These are phyloP conservation scores for Neomonachus schauinslandi DNA, from an alignment of 2,113 vertebrate genomes.

Conservation along the genomic window DNA sequence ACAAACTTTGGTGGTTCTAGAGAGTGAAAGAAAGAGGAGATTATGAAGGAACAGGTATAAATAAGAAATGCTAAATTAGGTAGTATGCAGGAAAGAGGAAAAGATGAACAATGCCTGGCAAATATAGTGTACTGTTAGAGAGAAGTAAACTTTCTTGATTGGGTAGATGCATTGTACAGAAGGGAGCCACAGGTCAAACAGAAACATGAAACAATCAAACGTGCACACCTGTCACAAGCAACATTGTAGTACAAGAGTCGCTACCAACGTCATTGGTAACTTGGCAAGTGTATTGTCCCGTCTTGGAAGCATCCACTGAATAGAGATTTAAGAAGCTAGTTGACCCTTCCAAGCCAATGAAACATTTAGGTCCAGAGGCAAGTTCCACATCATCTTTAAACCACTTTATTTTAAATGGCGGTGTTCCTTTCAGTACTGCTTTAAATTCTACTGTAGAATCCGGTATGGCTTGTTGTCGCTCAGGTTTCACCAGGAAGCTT, in stretches of 20 bases:
- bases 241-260: constrained; percentile 92
- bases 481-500: constrained; percentile 93
- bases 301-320: constrained; percentile 92
- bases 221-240: constrained; percentile 94
- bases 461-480: constrained; percentile 92
- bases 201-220: constrained; percentile 69
- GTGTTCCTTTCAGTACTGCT: constrained; percentile 94
- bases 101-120: neutral
- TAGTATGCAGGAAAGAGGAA: constrained; percentile 20
- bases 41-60: constrained; percentile 23
- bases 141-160: neutral
- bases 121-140: constrained; percentile 8
- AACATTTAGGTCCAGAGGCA: constrained; percentile 93
- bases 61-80: constrained; percentile 35
- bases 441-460: constrained; percentile 95
- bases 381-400: constrained; percentile 96
- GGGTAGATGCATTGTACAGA: constrained; percentile 41
- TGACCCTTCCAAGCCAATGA: constrained; percentile 93
- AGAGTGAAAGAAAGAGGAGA: constrained; percentile 86
- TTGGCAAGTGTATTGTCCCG: constrained; percentile 95
- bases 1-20: constrained; percentile 97
- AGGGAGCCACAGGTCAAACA: constrained; percentile 60
- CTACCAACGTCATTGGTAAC: constrained; percentile 97
- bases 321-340: constrained; percentile 96
- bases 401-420: constrained; percentile 96